phyloP scores from a whole-genome alignment of 2,888 invertebrate species.

The Drosophila paucipuncta region DNA sequence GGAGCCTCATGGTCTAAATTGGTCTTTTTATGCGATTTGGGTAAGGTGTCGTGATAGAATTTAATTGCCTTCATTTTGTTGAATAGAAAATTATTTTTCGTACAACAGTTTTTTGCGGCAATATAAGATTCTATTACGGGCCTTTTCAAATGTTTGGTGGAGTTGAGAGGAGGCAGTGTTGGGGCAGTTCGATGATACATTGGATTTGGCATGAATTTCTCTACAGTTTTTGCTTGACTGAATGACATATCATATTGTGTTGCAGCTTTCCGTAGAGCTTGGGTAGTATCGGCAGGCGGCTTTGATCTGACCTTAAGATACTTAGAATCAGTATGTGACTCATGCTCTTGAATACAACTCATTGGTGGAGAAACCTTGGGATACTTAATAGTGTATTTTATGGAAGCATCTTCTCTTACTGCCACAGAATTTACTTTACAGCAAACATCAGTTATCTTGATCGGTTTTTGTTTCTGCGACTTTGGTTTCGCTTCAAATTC shows the following conservation, averaged over 20 bases:
- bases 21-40: not conserved
- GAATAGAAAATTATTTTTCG: not conserved
- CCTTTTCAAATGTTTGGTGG: not conserved
- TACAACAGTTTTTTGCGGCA: not conserved
- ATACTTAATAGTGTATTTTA: not conserved
- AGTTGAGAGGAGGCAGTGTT: not conserved
- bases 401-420: not conserved
- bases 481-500: not conserved
- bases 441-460: not conserved
- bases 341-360: not conserved
- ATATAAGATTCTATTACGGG: not conserved
- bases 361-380: too few species aligned
- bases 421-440: not conserved
- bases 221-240: not conserved
- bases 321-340: not conserved
- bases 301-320: not conserved
- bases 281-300: not conserved
- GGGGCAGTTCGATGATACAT: not conserved
- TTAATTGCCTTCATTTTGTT: slow-evolving; percentile 1
- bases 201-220: not conserved
- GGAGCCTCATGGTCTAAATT: too few species aligned
- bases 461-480: not conserved
- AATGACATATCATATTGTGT: not conserved
- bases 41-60: too few species aligned
- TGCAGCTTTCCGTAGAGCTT: not conserved